Evolutionary conservation across 2,888 invertebrate genomes (phyloP).

Genomic region (Yponomeuta sedellus): DNA sequence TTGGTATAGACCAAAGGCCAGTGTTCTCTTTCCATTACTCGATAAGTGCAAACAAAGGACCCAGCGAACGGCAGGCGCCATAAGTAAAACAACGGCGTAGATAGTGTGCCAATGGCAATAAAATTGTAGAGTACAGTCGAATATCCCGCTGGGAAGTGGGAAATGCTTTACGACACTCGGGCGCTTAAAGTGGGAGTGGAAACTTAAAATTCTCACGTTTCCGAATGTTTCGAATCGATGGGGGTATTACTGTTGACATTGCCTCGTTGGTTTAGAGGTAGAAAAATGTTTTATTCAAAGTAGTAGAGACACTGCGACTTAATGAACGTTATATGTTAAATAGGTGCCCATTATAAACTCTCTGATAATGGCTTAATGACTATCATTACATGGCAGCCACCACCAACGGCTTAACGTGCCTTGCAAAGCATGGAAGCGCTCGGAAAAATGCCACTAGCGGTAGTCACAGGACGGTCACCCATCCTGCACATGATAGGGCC

Average conservation of each 20-base stretch:
- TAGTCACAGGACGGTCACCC: no score
- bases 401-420: no score
- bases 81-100: background rate
- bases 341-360: no score
- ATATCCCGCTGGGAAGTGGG: background rate
- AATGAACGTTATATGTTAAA: no score
- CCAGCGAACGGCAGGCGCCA: background rate
- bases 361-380: no score
- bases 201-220: background rate
- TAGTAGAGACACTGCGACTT: no score
- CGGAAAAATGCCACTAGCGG: no score
- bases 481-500: no score
- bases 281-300: no score
- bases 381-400: no score
- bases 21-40: background rate
- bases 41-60: background rate
- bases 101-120: background rate
- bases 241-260: background rate
- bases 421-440: no score
- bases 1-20: no score
- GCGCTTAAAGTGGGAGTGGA: background rate
- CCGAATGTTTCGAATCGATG: background rate
- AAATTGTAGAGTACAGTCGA: background rate
- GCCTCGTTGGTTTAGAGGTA: background rate
- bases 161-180: background rate